These are phyloP conservation scores for Eilema sororculum DNA, from an alignment of 2,888 invertebrate species.

Conservation along the genomic window DNA sequence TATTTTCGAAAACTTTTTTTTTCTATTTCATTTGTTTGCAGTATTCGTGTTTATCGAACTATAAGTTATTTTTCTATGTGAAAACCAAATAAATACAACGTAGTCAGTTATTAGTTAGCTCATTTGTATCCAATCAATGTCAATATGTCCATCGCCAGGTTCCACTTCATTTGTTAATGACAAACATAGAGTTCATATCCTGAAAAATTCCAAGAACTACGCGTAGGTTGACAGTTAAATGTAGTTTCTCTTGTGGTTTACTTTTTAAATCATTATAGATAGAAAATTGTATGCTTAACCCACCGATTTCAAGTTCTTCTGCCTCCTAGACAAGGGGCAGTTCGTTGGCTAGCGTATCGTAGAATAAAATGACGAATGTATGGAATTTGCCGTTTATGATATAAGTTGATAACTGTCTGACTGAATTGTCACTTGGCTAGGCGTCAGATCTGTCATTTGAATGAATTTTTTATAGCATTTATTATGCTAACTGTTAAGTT, in stretches of 20 bases:
- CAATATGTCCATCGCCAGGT: not conserved
- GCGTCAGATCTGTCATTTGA: too few species aligned
- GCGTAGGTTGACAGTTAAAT: not conserved
- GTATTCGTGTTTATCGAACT: not conserved
- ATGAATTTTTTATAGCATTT: too few species aligned
- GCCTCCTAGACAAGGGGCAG: too few species aligned
- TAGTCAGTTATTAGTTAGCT: not conserved
- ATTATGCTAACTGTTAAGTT: too few species aligned
- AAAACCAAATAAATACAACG: not conserved
- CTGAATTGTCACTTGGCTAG: too few species aligned
- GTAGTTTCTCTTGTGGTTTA: not conserved
- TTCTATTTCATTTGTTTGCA: not conserved
- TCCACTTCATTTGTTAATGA: not conserved
- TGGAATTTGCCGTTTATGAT: too few species aligned
- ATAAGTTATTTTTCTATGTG: not conserved
- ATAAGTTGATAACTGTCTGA: too few species aligned
- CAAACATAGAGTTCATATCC: not conserved
- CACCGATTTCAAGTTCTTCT: not conserved
- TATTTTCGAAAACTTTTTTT: too few species aligned
- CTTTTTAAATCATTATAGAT: not conserved
- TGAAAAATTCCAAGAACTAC: constrained; percentile 2
- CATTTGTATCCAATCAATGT: not conserved
- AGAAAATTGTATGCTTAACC: not conserved
- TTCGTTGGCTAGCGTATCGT: too few species aligned
- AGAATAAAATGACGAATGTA: too few species aligned